phyloP scores from a whole-genome alignment of 2,113 vertebrate species.

The Ginglymostoma cirratum region DNA sequence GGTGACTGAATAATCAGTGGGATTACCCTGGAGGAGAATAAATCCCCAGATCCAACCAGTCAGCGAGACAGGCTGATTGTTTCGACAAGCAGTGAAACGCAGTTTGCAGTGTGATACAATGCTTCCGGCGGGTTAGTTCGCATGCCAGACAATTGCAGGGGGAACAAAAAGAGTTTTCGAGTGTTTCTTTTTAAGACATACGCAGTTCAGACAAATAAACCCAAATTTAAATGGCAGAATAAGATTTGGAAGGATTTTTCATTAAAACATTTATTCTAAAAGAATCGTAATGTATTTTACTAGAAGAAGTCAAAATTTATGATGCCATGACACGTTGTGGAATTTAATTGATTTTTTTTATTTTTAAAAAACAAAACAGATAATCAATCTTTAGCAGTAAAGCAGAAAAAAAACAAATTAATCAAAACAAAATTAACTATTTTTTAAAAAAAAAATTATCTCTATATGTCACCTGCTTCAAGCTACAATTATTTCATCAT shows the following conservation, averaged over 20 bases:
- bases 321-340: background rate
- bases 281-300: background rate
- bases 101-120: conserved; percentile 11
- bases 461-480: background rate
- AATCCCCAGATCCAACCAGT: conserved; percentile 44
- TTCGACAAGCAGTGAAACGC: conserved; percentile 39
- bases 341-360: background rate
- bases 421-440: background rate
- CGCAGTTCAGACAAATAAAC: background rate
- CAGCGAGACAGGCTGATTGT: background rate
- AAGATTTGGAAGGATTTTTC: background rate
- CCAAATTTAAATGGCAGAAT: background rate
- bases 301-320: background rate
- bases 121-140: conserved; percentile 35
- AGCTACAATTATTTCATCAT: background rate
- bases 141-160: background rate
- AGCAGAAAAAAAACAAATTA: background rate
- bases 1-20: conserved; percentile 57
- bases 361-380: background rate
- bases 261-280: background rate
- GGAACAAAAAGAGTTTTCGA: background rate
- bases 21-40: conserved; percentile 51
- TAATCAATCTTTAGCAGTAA: background rate
- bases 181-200: background rate
- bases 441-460: background rate